Base-by-base conservation (phyloP, 2,797 vertebrate genomes). In the Cryptoprocta ferox region DNA sequence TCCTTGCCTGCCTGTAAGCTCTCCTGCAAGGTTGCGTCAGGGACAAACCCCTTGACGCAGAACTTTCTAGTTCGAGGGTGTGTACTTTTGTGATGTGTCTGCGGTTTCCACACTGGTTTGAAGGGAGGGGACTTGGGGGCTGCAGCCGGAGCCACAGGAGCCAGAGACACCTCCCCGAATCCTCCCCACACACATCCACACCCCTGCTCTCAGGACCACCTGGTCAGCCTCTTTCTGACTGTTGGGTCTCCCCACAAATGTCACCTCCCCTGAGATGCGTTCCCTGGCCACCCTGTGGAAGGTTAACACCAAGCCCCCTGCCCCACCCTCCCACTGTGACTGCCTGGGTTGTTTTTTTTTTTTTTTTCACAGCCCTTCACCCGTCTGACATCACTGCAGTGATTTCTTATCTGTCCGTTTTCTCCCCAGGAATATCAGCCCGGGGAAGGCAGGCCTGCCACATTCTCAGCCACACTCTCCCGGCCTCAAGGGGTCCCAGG, bases 361-460 rank as follows among this genome's bases (percentile, higher is more conserved):
- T 21, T 19, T 53, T 45, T 18, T 6, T 42, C 68, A 73, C 2
- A 21, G 39, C 50, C 30, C 28, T 21, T 48, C 65, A 4, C 0
- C 2, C 56, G 30, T 35, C 1, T 19, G 48, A 28, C 66, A 26
- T 42, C 35, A 30, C 26, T 12, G 12, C 1, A 1, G 10, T 39
- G 0, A 1, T 18, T 65, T 80, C 24, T 5, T 45, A 4, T 56
- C 21, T 8, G 42, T 70, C n/a, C 2, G 0, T 28, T 26, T 35
- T 48, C 42, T 48, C 32, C 14, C 7, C 0, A 3, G 61, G 50
- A 53, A 32, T 2, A 53, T 28, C 28, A 42, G 30, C 71, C 18
- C 39, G 78, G 7, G 30, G 42, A 42, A 5, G 0, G 0, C 21
- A 35, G 68, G 18, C 6, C 63, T 63, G 16, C 28, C 50, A 3